These are phyloP conservation scores for Sinodicranocentrus sp. DNA, from an alignment of 2,888 invertebrate genomes.

Conservation along the genomic window DNA sequence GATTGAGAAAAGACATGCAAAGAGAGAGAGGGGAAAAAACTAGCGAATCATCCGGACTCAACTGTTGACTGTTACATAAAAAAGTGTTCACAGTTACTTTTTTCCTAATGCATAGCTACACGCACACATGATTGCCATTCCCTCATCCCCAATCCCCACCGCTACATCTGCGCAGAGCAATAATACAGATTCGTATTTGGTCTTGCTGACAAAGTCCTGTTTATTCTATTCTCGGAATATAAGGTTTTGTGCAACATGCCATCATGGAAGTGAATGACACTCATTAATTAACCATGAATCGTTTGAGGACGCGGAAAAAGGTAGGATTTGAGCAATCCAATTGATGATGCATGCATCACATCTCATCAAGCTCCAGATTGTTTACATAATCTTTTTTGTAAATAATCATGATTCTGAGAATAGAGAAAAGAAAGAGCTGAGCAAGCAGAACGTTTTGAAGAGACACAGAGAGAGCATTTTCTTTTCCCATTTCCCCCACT, in stretches of 20 bases:
- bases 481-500: neutral
- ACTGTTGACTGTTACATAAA: slow-evolving; percentile 7
- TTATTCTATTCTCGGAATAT: slow-evolving; percentile 26
- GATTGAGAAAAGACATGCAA: neutral
- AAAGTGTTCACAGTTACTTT: slow-evolving; percentile 50
- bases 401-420: slow-evolving; percentile 8
- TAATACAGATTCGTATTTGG: too few relatives aligned
- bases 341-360: neutral
- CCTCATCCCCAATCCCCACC: too few relatives aligned
- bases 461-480: too few relatives aligned
- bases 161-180: too few relatives aligned
- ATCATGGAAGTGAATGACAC: slow-evolving; percentile 60
- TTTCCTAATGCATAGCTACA: slow-evolving; percentile 9
- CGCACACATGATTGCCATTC: too few relatives aligned
- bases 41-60: slow-evolving; percentile 43
- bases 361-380: slow-evolving; percentile 61
- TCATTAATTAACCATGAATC: slow-evolving; percentile 63
- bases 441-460: too few relatives aligned
- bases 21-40: slow-evolving; percentile 37
- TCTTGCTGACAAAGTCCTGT: slow-evolving; percentile 10
- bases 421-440: neutral
- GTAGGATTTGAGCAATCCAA: neutral
- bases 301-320: slow-evolving; percentile 14
- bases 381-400: too few relatives aligned
- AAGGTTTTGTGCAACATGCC: slow-evolving; percentile 9